phyloP scores from a whole-genome alignment of 2,888 invertebrate genomes.

The Pecten maximus region DNA sequence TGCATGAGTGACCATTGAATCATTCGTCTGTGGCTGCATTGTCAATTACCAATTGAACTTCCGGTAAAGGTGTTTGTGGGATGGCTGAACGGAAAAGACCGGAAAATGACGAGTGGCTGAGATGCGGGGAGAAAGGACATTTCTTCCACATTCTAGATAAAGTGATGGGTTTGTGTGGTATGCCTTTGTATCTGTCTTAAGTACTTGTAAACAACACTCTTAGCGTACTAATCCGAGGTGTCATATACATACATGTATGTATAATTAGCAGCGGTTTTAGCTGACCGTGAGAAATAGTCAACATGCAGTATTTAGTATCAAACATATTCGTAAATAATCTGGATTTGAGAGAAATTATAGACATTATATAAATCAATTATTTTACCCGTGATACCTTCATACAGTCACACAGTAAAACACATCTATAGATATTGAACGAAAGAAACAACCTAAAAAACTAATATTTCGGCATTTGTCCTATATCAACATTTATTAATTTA shows the following conservation, averaged over 20 bases:
- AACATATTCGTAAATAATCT: too few relatives aligned
- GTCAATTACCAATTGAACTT: background rate
- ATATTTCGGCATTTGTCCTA: too few relatives aligned
- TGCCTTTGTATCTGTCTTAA: background rate
- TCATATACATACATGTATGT: conserved; percentile 17
- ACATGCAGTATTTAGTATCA: too few relatives aligned
- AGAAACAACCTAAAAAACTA: too few relatives aligned
- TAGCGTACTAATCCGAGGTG: background rate
- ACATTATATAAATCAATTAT: too few relatives aligned
- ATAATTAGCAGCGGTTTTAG: background rate
- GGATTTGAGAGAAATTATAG: too few relatives aligned
- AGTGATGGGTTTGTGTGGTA: conserved; percentile 16
- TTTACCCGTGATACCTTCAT: too few relatives aligned
- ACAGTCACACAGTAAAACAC: too few relatives aligned
- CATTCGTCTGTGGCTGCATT: background rate
- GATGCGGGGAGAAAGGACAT: background rate
- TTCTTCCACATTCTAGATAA: background rate
- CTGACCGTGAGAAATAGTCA: background rate
- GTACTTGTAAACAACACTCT: conserved; percentile 1
- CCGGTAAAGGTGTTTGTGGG: conserved; percentile 17
- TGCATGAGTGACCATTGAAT: background rate
- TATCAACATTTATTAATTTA: too few relatives aligned
- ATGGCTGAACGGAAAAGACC: background rate
- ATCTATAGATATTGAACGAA: too few relatives aligned
- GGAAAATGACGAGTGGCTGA: conserved; percentile 1